Base-by-base conservation (phyloP, 2,888 invertebrate genomes). In the Troides helena region DNA sequence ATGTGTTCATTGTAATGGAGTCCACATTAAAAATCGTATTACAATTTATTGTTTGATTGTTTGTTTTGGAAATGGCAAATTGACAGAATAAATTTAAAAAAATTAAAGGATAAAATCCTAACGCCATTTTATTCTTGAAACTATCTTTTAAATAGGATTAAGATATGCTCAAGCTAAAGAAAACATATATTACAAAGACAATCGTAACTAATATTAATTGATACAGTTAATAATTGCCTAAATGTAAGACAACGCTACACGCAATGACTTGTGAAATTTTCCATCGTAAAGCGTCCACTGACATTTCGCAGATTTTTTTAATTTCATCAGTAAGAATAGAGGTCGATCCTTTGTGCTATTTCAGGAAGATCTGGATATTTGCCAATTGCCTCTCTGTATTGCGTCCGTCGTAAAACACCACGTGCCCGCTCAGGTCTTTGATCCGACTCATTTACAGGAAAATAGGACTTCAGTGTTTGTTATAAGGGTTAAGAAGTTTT, bases 291-390 rank as follows among this genome's bases (percentile, higher is more conserved):
- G 71, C 78, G 83, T 80, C 77, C 85, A 80, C 85, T 85, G 87
- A 87, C 87, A 87, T 85, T 90, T 90, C 86, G 83, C 88, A 90
- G 88, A 89, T 89, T 85, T 86, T 87, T 83, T 14, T 50, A 50
- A 50, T 50, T 50, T 50, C 50, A 82, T 78, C 82, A 75, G 67
- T 74, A 76, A 81, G 83, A 83, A 78, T 79, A 84, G 85, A 88
- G 89, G 88, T 88, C 87, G 84, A 88, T 92, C 90, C 92, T 92
- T 92, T 92, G 92, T 92, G 92, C 91, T 92, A 92, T 92, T 92
- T 92, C 86, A 88, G 91, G 90, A 87, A 84, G 87, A 88, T 69
- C 82, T 92, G 92, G 92, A 87, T 72, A 68, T 73, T 73, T 77
- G 89, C 92, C 92, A 92, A 86, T 75, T 81, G 76, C 68, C 79